Base-by-base conservation (phyloP, 2,113 vertebrate genomes). In the Apus apus region DNA sequence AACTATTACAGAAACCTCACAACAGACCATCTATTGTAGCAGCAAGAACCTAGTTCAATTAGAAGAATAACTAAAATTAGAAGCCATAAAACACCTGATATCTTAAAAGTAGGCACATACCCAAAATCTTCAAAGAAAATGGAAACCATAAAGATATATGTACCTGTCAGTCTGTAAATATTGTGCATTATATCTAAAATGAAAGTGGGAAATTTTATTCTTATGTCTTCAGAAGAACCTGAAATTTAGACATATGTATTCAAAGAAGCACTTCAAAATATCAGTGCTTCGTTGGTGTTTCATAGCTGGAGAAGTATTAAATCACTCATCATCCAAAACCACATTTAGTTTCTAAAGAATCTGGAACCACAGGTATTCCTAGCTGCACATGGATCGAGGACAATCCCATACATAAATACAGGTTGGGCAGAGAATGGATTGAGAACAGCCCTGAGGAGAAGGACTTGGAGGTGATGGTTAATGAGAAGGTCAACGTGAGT, bases 141-240 rank as follows among this genome's bases (percentile, higher is more conserved):
- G 8, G 22, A 48, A 78, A 22, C 17, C 19, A 6, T 51, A 36
- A n/a, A 80, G 19, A 53, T 3, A 51, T 0, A 0, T 15, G 2
- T 38, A 57, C 30, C 13, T 46, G 38, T 10, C 20, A n/a, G 25
- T 53, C 15, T 34, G 17, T 58, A 73, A 26, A 13, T 36, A 58
- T 74, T 66, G 32, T 58, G 14, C 21, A 45, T 38, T 48, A 36
- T 38, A 9, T 53, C 16, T 19, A 38, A 53, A 72, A 54, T 17
- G 6, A 65, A 82, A 73, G 7, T 54, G 86, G 17, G 29, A 58
- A 40, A 26, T 74, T 53, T 51, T 50, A 30, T 78, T 73, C 16
- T 64, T 5, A 16, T 58, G 5, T 53, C 21, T 89, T 77, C 6
- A n/a, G 13, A 4, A 14, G 25, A 17, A 46, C 62, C 29, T 30